A percentile compares a stretch with the other conserved stretches of the same genome.
Conservation (phyloP, 2,113 vertebrate species). For the Chinchilla lanigera region DNA sequence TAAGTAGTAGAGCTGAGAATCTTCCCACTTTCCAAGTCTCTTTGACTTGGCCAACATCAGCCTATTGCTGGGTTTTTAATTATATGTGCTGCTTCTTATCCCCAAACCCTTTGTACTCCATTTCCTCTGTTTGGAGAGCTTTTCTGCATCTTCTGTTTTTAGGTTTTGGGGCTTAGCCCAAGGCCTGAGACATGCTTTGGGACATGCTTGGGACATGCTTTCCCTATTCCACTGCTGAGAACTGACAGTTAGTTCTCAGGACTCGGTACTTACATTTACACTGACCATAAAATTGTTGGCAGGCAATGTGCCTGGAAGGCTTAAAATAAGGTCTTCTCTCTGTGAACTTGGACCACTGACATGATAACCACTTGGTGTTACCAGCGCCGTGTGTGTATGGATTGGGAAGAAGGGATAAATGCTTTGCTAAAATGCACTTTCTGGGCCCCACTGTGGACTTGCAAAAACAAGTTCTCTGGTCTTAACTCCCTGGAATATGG, state of each 20-base stretch:
- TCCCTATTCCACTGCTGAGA: not conserved
- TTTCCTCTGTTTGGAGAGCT: not conserved
- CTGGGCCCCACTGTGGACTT: not conserved
- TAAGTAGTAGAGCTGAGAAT: not conserved
- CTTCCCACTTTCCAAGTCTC: not conserved
- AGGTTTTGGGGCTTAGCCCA: not conserved
- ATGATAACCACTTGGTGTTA: not conserved
- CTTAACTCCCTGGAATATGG: not conserved
- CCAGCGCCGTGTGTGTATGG: not conserved
- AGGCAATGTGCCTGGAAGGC: not conserved
- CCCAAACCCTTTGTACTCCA: not conserved
- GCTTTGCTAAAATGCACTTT: not conserved
- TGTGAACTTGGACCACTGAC: not conserved
- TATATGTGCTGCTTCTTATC: not conserved
- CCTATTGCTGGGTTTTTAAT: not conserved
- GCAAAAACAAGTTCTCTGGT: not conserved
- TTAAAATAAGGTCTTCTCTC: not conserved
- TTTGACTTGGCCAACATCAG: not conserved
- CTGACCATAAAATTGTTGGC: not conserved
- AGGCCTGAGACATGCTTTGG: not conserved
- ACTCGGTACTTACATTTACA: not conserved
- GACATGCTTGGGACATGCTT: not conserved
- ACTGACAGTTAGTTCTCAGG: not conserved
- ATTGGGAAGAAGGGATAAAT: not conserved
- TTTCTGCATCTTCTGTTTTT: not conserved